phyloP scores from a whole-genome alignment of 2,113 vertebrate genomes.

The Ceuthmochares aereus region DNA sequence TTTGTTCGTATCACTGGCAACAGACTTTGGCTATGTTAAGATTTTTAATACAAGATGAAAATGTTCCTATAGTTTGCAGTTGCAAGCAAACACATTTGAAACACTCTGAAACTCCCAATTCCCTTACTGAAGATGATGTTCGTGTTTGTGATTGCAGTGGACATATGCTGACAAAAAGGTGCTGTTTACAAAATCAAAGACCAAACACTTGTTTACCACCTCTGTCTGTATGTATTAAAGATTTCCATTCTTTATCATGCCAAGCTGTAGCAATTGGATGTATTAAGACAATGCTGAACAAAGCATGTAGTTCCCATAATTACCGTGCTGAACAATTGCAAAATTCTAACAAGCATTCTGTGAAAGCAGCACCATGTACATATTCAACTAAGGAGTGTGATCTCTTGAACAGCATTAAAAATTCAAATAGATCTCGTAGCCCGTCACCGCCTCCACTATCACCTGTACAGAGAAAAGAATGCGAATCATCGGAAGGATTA shows the following conservation, averaged over 20 bases:
- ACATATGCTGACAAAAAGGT: conserved; percentile 77
- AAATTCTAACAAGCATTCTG: conserved; percentile 45
- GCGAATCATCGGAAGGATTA: conserved; percentile 75
- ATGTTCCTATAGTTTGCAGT: conserved; percentile 68
- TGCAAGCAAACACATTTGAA: conserved; percentile 69
- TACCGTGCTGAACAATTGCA: conserved; percentile 71
- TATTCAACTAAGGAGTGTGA: conserved; percentile 63
- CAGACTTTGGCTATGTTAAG: conserved; percentile 85
- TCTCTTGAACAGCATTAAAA: conserved; percentile 57
- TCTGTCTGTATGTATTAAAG: conserved; percentile 81
- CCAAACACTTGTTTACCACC: conserved; percentile 73
- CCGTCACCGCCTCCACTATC: conserved; percentile 90
- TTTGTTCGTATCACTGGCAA: conserved; percentile 85
- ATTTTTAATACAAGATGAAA: conserved; percentile 82
- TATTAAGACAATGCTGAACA: conserved; percentile 77
- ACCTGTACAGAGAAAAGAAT: conserved; percentile 82
- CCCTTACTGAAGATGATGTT: conserved; percentile 71
- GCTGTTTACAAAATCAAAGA: conserved; percentile 80
- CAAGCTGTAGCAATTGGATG: conserved; percentile 78
- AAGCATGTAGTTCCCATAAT: conserved; percentile 75
- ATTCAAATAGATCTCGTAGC: conserved; percentile 76
- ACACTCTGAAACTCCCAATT: conserved; percentile 71
- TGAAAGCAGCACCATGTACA: conserved; percentile 46
- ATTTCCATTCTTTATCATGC: conserved; percentile 82
- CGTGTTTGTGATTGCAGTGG: conserved; percentile 74